A percentile compares a stretch with the other conserved stretches of the same genome.
Conservation (phyloP, 2,113 vertebrate species). For the Phrynosoma blainvillii region DNA sequence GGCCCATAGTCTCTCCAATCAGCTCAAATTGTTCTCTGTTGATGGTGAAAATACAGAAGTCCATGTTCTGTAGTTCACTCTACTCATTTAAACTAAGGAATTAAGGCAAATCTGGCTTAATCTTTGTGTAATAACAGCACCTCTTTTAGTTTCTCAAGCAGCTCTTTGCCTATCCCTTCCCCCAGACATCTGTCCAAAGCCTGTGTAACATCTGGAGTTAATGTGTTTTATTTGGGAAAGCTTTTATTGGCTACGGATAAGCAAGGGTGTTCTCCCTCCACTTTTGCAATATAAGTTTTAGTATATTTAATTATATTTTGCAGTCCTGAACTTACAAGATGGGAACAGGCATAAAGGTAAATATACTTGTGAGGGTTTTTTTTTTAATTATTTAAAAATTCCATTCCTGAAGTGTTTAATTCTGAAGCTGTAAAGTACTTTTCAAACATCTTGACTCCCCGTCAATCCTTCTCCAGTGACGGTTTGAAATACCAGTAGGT, state of each 20-base stretch:
- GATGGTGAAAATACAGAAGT: neutral
- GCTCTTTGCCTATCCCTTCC: neutral
- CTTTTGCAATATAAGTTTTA: neutral
- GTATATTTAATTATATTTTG: neutral
- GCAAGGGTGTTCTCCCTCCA: neutral
- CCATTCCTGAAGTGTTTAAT: conserved; percentile 10
- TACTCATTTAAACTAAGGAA: no score
- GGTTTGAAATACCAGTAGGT: neutral
- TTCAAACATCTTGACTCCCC: neutral
- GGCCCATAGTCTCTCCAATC: neutral
- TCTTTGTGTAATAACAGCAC: neutral
- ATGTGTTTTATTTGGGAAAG: neutral
- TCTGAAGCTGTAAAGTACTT: conserved; percentile 15
- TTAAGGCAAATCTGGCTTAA: neutral
- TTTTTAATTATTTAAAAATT: neutral
- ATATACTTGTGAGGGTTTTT: neutral
- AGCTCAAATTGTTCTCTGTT: neutral
- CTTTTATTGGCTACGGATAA: conserved; percentile 4
- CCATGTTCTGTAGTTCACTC: neutral
- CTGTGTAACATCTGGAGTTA: conserved; percentile 17
- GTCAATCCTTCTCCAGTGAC: neutral
- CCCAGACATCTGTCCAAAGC: neutral
- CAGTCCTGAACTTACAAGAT: neutral
- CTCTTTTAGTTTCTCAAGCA: neutral
- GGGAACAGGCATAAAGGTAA: neutral